Percentiles rank a stretch among this genome's conserved stretches.
Evolutionary conservation across 2,888 invertebrate genomes (phyloP).

Genomic region (Drosophila parthenogenetica): DNA sequence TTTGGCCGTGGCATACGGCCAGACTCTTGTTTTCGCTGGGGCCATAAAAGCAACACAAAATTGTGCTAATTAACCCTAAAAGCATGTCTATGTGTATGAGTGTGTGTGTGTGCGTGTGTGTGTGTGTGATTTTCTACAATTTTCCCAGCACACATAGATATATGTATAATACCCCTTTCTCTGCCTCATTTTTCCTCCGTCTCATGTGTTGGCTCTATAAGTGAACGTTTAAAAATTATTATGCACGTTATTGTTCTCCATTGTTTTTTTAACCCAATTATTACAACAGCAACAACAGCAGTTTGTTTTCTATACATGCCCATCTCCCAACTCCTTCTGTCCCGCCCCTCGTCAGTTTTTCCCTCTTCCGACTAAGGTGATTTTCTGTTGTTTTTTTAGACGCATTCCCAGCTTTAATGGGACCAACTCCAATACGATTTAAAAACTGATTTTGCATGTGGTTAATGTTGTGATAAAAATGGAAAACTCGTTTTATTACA

Average conservation of each 20-base stretch:
- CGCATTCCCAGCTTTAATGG: background rate
- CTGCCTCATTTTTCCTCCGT: background rate
- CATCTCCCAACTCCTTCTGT: background rate
- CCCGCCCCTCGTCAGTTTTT: background rate
- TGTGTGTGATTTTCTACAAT: slow-evolving; percentile 37
- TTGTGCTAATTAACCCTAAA: slow-evolving; percentile 81
- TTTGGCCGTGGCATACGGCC: slow-evolving; percentile 69
- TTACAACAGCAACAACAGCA: slow-evolving; percentile 31
- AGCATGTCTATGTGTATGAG: slow-evolving; percentile 52
- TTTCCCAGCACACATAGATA: background rate
- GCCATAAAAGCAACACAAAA: slow-evolving; percentile 77
- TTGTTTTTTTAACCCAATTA: slow-evolving; percentile 77
- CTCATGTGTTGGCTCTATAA: slow-evolving; percentile 1
- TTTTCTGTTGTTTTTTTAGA: slow-evolving; percentile 20
- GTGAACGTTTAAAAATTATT: slow-evolving; percentile 72
- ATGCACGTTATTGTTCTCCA: slow-evolving; percentile 76
- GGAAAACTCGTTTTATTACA: slow-evolving; percentile 52
- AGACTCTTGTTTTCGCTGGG: slow-evolving; percentile 73
- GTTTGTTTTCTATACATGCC: no score
- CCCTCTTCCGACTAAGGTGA: background rate
- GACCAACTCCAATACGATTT: background rate
- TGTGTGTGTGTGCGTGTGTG: slow-evolving; percentile 37
- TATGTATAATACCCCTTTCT: background rate
- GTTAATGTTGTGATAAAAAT: slow-evolving; percentile 19
- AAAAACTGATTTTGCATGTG: slow-evolving; percentile 20